Percentiles rank a stretch among this genome's conserved stretches.
Evolutionary conservation across 37 sponge, comb jelly and placozoan genomes (phyloP).

Genomic region (Aplysina aerophoba): DNA sequence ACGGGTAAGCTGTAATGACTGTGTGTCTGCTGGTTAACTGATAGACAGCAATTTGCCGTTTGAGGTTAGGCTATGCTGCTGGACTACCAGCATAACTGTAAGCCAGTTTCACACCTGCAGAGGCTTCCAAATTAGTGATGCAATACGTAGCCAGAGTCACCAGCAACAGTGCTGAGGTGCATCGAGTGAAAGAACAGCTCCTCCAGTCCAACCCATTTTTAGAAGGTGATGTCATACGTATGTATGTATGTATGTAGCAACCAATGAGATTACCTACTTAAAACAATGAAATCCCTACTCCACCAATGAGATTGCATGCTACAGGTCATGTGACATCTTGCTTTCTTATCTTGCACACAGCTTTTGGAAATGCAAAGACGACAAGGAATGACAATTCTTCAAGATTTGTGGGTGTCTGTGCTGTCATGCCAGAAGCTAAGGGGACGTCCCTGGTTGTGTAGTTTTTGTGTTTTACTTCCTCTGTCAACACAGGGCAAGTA

Average conservation of each 20-base stretch:
- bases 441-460: too few relatives aligned
- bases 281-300: too few relatives aligned
- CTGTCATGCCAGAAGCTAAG: too few relatives aligned
- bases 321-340: not conserved
- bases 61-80: too few relatives aligned
- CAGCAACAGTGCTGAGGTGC: slow-evolving; percentile 78
- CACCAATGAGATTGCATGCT: not conserved
- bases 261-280: not conserved
- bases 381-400: slow-evolving; percentile 90
- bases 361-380: slow-evolving; percentile 95
- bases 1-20: slow-evolving; percentile 56
- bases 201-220: slow-evolving; percentile 88
- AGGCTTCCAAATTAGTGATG: slow-evolving; percentile 90
- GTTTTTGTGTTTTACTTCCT: too few relatives aligned
- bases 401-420: slow-evolving; percentile 82
- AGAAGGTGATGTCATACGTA: slow-evolving; percentile 73
- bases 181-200: slow-evolving; percentile 80
- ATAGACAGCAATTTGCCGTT: not conserved
- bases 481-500: slow-evolving; percentile 82
- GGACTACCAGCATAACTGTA: too few relatives aligned
- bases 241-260: too few relatives aligned
- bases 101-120: slow-evolving; percentile 21
- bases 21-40: not conserved
- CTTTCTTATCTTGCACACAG: slow-evolving; percentile 39
- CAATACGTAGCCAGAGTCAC: slow-evolving; percentile 86